Percentiles rank a stretch among this genome's conserved stretches.
Evolutionary conservation across 2,888 invertebrate species (phyloP).

Genomic region (Aspidapion aeneum): DNA sequence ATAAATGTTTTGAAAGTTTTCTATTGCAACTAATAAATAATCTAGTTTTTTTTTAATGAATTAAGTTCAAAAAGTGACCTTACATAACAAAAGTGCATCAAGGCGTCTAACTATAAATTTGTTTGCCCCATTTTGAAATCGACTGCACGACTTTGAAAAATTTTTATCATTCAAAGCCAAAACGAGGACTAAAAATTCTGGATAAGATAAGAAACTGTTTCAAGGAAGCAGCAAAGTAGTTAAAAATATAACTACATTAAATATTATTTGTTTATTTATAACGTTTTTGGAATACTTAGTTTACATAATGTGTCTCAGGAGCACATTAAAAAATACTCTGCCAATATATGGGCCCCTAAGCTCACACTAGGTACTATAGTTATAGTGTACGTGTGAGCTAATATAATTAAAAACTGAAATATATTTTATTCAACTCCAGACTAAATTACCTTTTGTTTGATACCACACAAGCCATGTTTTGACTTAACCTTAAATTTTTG

Average conservation of each 20-base stretch:
- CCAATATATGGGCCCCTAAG: no score
- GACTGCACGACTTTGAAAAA: background rate
- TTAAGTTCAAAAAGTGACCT: background rate
- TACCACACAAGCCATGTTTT: background rate
- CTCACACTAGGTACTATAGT: no score
- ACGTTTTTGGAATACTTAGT: background rate
- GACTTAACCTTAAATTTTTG: background rate
- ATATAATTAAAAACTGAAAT: no score
- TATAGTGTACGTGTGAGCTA: no score
- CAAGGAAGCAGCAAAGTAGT: conserved; percentile 13
- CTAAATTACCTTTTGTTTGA: background rate
- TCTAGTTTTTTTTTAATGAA: no score
- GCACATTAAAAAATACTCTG: no score
- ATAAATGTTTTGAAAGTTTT: no score
- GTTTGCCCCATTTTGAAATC: background rate
- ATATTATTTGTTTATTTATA: background rate
- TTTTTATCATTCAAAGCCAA: conserved; percentile 1
- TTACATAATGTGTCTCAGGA: no score
- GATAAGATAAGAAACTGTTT: conserved; percentile 12
- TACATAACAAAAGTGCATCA: background rate
- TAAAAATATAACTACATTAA: conserved; percentile 1
- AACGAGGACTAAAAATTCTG: conserved; percentile 10
- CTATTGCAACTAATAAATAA: no score
- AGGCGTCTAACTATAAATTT: background rate
- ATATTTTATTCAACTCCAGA: no score